Conservation (phyloP, 2,888 invertebrate species). For the Cremastinae sp. region DNA sequence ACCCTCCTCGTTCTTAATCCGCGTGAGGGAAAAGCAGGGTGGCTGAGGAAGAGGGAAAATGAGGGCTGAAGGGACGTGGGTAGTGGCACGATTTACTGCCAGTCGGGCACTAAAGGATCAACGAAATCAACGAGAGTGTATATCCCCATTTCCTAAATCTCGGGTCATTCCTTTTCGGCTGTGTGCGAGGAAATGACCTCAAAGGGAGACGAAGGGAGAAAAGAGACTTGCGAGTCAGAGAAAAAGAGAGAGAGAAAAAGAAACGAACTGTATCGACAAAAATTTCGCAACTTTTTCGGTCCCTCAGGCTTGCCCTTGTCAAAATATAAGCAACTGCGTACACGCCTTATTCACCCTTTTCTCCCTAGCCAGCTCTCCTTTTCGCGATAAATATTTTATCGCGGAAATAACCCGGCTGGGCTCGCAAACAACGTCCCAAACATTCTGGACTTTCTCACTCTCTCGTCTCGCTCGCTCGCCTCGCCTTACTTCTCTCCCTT, state of each 20-base stretch:
- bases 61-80: conserved; percentile 6
- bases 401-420: conserved; percentile 62
- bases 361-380: conserved; percentile 8
- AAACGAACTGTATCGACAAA: too few relatives aligned
- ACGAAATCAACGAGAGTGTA: conserved; percentile 73
- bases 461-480: too few relatives aligned
- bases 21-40: too few relatives aligned
- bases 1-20: too few relatives aligned
- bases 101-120: conserved; percentile 64
- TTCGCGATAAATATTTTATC: conserved; percentile 72
- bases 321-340: conserved; percentile 21
- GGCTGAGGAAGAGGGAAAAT: conserved; percentile 6
- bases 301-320: conserved; percentile 15
- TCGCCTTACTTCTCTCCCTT: conserved; percentile 15
- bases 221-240: background rate
- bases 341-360: background rate
- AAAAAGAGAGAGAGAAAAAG: too few relatives aligned
- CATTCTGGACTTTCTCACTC: conserved; percentile 24
- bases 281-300: conserved; percentile 22
- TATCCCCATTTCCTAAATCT: conserved; percentile 71
- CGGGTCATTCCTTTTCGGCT: conserved; percentile 63
- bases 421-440: conserved; percentile 55
- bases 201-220: background rate
- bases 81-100: conserved; percentile 63
- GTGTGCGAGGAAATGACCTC: too few relatives aligned